Evolutionary conservation across 1,140 invertebrate species (phyloP).

Genomic region (Drosophila biarmipes): DNA sequence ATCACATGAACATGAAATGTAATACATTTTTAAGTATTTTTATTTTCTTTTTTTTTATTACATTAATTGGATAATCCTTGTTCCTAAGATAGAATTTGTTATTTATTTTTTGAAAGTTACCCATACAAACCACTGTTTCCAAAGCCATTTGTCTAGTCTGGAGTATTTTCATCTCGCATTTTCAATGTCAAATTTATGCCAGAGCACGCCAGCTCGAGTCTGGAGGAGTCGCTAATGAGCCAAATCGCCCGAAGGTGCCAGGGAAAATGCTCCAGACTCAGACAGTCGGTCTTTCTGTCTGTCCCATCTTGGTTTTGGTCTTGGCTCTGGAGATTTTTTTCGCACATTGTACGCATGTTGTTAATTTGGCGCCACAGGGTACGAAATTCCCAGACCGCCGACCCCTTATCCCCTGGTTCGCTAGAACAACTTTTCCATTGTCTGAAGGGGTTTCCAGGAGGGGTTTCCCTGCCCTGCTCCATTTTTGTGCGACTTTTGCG

Average conservation of each 20-base stretch:
- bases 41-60: no score
- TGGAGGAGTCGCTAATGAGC: slow-evolving; percentile 79
- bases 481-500: slow-evolving; percentile 65
- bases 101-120: no score
- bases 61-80: no score
- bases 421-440: slow-evolving; percentile 32
- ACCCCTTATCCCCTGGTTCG: slow-evolving; percentile 1
- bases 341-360: slow-evolving; percentile 76
- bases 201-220: slow-evolving; percentile 57
- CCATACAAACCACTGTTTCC: slow-evolving; percentile 21
- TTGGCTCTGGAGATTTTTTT: slow-evolving; percentile 39
- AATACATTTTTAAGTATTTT: no score
- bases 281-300: slow-evolving; percentile 36
- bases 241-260: slow-evolving; percentile 80
- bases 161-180: slow-evolving; percentile 51
- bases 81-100: no score
- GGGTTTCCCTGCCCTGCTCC: slow-evolving; percentile 30
- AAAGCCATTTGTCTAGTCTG: slow-evolving; percentile 33
- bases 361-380: slow-evolving; percentile 73
- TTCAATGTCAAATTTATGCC: slow-evolving; percentile 82
- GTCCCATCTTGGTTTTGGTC: slow-evolving; percentile 35
- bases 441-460: slow-evolving; percentile 35
- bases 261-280: slow-evolving; percentile 56
- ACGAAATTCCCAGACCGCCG: slow-evolving; percentile 40
- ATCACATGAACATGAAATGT: no score